These are phyloP conservation scores for Cantharis lateralis DNA, from an alignment of 2,888 invertebrate species.

Conservation along the genomic window DNA sequence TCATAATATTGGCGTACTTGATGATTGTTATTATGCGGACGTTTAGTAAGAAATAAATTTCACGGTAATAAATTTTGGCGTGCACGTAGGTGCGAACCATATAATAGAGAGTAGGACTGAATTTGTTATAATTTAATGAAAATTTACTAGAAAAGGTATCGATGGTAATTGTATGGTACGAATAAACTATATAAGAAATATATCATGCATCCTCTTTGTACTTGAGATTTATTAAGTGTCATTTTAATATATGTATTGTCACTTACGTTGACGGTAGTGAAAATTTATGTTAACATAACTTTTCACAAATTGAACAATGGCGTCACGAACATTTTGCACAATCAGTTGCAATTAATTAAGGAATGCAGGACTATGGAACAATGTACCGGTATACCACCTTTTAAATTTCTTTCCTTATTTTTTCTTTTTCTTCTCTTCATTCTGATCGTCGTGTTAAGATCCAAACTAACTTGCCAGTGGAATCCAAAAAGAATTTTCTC, in stretches of 20 bases:
- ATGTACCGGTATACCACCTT: neutral
- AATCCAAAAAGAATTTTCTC: neutral
- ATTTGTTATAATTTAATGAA: constrained; percentile 20
- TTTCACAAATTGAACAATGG: constrained; percentile 20
- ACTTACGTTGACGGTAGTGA: constrained; percentile 29
- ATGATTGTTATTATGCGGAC: neutral
- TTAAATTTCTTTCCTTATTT: neutral
- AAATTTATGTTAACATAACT: constrained; percentile 27
- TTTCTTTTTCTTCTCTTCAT: no score
- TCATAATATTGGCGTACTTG: neutral
- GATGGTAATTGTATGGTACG: constrained; percentile 12
- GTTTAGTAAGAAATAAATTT: neutral
- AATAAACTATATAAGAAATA: constrained; percentile 10
- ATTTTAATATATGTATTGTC: constrained; percentile 28
- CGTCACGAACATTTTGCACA: neutral
- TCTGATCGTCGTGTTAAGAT: no score
- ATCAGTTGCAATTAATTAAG: neutral
- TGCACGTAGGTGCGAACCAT: constrained; percentile 19
- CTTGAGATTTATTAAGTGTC: constrained; percentile 24
- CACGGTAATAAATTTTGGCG: constrained; percentile 12
- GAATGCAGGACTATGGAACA: neutral
- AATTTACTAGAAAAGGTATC: constrained; percentile 20
- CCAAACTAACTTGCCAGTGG: neutral
- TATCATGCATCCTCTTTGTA: constrained; percentile 27
- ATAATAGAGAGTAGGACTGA: constrained; percentile 21